Evolutionary conservation across 2,797 vertebrate species (phyloP).

Genomic region (Potorous gilbertii): DNA sequence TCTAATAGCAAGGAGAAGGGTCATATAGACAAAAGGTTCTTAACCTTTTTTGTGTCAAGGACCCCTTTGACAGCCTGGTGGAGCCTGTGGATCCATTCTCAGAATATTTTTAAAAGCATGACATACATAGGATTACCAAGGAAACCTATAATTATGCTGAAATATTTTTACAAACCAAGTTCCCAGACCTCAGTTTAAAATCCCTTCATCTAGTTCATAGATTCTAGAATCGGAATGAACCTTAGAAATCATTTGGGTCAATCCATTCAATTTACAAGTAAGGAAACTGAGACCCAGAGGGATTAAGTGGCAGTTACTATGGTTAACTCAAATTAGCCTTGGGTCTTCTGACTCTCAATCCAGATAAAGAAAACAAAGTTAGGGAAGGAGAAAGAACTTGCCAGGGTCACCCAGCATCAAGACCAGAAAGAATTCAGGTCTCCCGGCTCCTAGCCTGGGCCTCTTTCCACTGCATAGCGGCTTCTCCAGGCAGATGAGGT

Average conservation of each 20-base stretch:
- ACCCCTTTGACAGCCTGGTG: background rate
- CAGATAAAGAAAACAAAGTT: background rate
- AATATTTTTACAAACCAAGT: background rate
- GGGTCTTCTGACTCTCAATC: background rate
- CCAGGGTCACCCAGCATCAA: background rate
- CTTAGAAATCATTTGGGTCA: background rate
- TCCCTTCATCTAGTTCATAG: background rate
- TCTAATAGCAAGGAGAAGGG: background rate
- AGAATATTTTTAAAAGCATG: background rate
- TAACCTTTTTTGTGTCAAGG: background rate
- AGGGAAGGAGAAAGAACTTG: background rate
- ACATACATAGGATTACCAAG: background rate
- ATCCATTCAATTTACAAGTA: background rate
- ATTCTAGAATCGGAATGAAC: background rate
- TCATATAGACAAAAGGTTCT: background rate
- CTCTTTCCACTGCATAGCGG: background rate
- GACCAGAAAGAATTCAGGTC: background rate
- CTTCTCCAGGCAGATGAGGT: background rate
- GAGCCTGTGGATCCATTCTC: background rate
- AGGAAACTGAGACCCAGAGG: background rate
- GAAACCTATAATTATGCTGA: background rate
- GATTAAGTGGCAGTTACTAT: background rate
- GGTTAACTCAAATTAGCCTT: background rate
- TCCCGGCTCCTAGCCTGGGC: background rate
- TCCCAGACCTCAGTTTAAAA: background rate